phyloP scores from a whole-genome alignment of 2,113 vertebrate species.

The Beaufortia kweichowensis region DNA sequence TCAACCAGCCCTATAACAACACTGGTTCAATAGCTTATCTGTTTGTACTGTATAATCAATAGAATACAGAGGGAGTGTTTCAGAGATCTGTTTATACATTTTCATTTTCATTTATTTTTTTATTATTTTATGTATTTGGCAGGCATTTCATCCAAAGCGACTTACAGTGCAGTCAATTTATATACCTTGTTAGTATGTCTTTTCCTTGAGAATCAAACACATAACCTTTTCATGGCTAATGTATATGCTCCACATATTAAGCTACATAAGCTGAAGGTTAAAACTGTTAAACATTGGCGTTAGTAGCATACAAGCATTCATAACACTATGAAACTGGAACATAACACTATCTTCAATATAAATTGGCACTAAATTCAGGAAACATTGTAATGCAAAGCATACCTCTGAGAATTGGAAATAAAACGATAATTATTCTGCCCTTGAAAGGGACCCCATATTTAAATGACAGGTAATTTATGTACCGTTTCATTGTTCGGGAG shows the following conservation, averaged over 20 bases:
- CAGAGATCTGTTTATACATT: too few species aligned
- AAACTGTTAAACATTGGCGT: slow-evolving; percentile 23
- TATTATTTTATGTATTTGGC: too few species aligned
- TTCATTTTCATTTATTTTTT: too few species aligned
- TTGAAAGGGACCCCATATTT: slow-evolving; percentile 41
- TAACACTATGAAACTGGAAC: slow-evolving; percentile 1
- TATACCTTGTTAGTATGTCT: too few species aligned
- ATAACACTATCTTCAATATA: slow-evolving; percentile 33
- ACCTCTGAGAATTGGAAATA: slow-evolving; percentile 32
- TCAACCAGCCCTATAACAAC: background rate
- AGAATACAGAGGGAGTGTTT: too few species aligned
- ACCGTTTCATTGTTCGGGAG: background rate
- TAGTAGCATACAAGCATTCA: background rate
- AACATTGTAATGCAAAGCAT: slow-evolving; percentile 51
- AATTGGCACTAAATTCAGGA: slow-evolving; percentile 18
- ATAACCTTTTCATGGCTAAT: too few species aligned
- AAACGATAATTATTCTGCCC: slow-evolving; percentile 41
- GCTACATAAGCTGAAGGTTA: background rate
- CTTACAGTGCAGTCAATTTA: too few species aligned
- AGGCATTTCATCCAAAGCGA: too few species aligned
- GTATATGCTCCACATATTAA: too few species aligned
- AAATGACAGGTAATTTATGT: slow-evolving; percentile 44
- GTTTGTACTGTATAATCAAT: too few species aligned
- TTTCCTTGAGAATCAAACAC: too few species aligned
- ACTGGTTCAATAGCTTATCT: too few species aligned